Evolutionary conservation across 2,113 vertebrate genomes (phyloP).

Genomic region (Pantherophis guttatus): DNA sequence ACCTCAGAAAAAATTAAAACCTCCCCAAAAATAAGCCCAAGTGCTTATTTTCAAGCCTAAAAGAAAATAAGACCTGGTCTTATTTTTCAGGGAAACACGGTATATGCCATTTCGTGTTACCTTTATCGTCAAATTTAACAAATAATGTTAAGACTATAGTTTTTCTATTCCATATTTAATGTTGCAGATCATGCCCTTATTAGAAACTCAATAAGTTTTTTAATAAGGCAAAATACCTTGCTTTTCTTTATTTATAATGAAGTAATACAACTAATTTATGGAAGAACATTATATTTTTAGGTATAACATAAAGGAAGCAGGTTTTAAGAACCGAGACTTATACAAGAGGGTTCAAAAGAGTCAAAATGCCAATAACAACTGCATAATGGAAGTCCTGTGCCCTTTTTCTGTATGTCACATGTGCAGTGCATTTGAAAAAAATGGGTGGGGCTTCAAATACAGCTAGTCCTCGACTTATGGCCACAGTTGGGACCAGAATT

Average conservation of each 20-base stretch:
- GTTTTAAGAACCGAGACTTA: background rate
- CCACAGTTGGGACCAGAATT: no score
- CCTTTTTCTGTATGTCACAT: background rate
- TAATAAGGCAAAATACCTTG: background rate
- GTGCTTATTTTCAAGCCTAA: no score
- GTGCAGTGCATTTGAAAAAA: background rate
- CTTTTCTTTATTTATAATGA: background rate
- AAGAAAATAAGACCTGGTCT: no score
- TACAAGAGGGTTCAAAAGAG: background rate
- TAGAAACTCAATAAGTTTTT: background rate
- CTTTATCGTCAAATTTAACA: background rate
- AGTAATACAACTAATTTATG: background rate
- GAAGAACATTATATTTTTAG: background rate
- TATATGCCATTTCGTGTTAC: background rate
- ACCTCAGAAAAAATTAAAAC: no score
- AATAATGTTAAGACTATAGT: background rate
- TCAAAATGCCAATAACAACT: background rate
- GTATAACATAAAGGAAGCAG: background rate
- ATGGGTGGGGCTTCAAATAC: background rate
- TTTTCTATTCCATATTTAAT: background rate
- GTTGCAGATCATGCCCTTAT: background rate
- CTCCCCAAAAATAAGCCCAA: no score
- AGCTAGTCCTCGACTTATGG: background rate
- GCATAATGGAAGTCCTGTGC: background rate
- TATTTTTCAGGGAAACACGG: no score